Evolutionary conservation across 2,113 vertebrate genomes (phyloP).

Genomic region (Orycteropus afer): DNA sequence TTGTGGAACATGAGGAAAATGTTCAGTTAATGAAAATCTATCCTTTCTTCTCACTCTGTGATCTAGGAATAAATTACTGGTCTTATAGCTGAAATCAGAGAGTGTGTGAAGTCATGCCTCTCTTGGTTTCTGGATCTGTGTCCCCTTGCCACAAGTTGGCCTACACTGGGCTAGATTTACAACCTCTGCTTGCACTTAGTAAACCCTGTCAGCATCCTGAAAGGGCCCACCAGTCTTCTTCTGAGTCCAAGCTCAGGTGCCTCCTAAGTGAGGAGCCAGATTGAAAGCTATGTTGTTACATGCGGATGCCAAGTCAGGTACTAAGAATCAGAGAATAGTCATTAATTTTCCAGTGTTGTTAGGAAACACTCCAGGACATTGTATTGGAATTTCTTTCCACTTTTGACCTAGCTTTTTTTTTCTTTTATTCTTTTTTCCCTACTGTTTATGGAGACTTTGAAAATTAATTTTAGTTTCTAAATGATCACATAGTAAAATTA

Average conservation of each 20-base stretch:
- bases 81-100: neutral
- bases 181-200: neutral
- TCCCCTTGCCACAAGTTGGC: neutral
- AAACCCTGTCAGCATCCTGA: no score
- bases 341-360: accelerated
- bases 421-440: neutral
- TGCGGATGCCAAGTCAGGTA: neutral
- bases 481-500: neutral
- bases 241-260: neutral
- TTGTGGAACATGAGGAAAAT: neutral
- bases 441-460: neutral
- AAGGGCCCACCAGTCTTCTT: no score
- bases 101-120: neutral
- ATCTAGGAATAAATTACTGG: neutral
- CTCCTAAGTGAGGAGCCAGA: neutral
- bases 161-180: neutral
- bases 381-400: neutral
- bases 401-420: neutral
- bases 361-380: neutral
- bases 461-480: neutral
- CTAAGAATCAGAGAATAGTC: neutral
- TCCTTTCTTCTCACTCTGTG: neutral
- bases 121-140: neutral
- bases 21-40: neutral
- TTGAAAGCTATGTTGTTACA: neutral